Evolutionary conservation across 64 coral and sea anemone genomes (phyloP).

Genomic region (Montipora foliosa): DNA sequence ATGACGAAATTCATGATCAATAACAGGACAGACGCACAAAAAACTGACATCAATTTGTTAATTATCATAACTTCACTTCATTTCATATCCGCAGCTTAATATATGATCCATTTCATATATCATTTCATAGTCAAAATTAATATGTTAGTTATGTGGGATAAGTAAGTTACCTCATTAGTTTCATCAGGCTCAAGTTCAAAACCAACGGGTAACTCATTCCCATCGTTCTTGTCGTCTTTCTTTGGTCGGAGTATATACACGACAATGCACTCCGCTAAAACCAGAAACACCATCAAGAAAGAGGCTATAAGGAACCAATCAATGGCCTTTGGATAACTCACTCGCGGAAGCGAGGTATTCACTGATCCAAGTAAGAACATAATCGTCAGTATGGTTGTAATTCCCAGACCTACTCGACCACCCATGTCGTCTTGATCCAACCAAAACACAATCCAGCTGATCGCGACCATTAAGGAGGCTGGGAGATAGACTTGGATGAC

Average conservation of each 20-base stretch:
- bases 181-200: neutral
- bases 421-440: slow-evolving; percentile 86
- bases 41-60: too few relatives aligned
- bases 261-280: slow-evolving; percentile 73
- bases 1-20: too few relatives aligned
- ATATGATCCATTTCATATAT: too few relatives aligned
- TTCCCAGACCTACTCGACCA: slow-evolving; percentile 81
- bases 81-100: too few relatives aligned
- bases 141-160: too few relatives aligned
- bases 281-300: slow-evolving; percentile 83
- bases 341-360: slow-evolving; percentile 73
- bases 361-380: slow-evolving; percentile 86
- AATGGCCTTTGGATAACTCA: slow-evolving; percentile 92
- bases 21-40: too few relatives aligned
- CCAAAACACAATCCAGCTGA: slow-evolving; percentile 97
- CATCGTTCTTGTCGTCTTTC: neutral
- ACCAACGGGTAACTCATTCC: neutral
- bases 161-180: neutral
- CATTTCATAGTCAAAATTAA: too few relatives aligned
- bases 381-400: slow-evolving; percentile 88
- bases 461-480: slow-evolving; percentile 73
- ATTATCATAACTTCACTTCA: too few relatives aligned
- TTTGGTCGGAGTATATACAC: slow-evolving; percentile 69
- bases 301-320: slow-evolving; percentile 88
- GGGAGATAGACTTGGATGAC: slow-evolving; percentile 87